phyloP scores from a whole-genome alignment of 1,140 invertebrate genomes.

The Teleogryllus occipitalis region DNA sequence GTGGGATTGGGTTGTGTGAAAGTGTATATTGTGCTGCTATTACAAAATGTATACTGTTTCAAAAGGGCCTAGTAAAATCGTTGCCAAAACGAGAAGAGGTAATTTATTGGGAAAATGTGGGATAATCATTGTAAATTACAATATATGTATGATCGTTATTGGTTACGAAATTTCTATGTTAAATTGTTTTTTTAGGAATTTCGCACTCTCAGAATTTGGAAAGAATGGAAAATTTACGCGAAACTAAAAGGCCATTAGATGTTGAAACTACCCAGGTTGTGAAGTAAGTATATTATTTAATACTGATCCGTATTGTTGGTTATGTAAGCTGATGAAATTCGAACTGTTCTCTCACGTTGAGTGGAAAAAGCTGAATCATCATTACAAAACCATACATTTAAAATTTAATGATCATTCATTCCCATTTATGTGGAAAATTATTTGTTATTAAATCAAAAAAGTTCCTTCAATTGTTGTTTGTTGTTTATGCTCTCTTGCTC shows the following conservation, averaged over 20 bases:
- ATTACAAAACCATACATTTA: not conserved
- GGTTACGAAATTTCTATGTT: constrained; percentile 10
- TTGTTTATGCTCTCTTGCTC: no score
- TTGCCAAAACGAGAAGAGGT: constrained; percentile 76
- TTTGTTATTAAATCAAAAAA: not conserved
- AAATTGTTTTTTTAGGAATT: constrained; percentile 41
- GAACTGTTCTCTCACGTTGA: not conserved
- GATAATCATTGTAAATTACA: not conserved
- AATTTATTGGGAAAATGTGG: constrained; percentile 28
- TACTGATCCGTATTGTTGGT: constrained; percentile 26
- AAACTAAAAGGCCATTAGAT: constrained; percentile 49
- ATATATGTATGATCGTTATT: not conserved
- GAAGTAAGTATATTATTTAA: constrained; percentile 20
- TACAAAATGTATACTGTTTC: constrained; percentile 70
- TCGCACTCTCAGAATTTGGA: constrained; percentile 58
- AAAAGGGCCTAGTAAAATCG: constrained; percentile 76
- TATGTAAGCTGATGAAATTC: constrained; percentile 24
- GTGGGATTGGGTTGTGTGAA: not conserved
- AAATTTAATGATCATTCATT: not conserved
- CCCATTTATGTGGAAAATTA: not conserved
- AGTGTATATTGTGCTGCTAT: not conserved
- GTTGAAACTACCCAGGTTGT: constrained; percentile 31
- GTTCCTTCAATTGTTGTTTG: no score
- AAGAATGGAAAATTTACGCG: constrained; percentile 54
- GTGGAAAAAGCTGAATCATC: not conserved